Base-by-base conservation (phyloP, 1,140 invertebrate species). In the Pteromalus puparum region DNA sequence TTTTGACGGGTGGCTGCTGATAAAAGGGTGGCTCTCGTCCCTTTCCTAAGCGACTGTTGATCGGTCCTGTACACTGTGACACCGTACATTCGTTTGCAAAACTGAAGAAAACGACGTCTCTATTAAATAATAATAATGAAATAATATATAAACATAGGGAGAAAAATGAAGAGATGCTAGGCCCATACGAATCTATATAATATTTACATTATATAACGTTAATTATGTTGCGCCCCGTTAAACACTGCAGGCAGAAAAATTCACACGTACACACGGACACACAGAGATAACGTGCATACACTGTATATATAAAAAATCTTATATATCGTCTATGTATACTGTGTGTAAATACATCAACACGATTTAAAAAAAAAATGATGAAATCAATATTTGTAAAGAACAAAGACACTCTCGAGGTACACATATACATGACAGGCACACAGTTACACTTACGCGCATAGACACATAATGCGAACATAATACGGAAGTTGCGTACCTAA, bases 141-240 rank as follows among this genome's bases (percentile, higher is more conserved):
- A 90, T 89, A 89, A 90, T 90, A 89, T 90, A 89, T 90, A 89
- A 87, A 86, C 76, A 89, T 80, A 87, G 81, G 82, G 80, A 87
- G 70, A 87, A 84, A 28, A 86, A 87, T 87, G 86, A 86, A 84
- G 85, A 86, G 84, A 89, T 89, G 87, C 85, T 90, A 90, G 87
- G 77, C 87, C 82, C 85, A 88, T 89, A 89, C 79, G 86, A 89
- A 89, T 91, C 85, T 87, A 88, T 91, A 88, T 89, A 86, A 89
- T 87, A 90, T 90, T 88, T 91, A 90, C 87, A 91, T 88, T 89
- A 90, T 90, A 90, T 87, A 87, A 90, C 87, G 84, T 90, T 90
- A 87, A 90, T 90, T 90, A 90, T 89, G 87, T 89, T 90, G 88
- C 81, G 79, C 87, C 89, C 86, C 38, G 75, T 73, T 79, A 78